A percentile compares a stretch with the other conserved stretches of the same genome.
These are phyloP conservation scores for Rotaria socialis DNA, from an alignment of 2,888 invertebrate species.

Conservation along the genomic window DNA sequence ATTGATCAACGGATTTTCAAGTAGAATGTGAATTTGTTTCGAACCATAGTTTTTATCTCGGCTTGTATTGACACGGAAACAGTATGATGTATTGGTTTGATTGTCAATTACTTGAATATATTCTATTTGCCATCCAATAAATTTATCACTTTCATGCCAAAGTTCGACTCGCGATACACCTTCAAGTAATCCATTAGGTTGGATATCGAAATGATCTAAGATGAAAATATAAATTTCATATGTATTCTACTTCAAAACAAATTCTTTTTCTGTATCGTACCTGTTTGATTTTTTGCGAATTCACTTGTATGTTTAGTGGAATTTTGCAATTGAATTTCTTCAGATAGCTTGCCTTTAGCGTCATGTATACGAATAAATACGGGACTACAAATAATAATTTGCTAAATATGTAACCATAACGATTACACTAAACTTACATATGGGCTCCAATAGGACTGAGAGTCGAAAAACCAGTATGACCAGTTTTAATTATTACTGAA, in stretches of 20 bases:
- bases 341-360: neutral
- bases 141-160: neutral
- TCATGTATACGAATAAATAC: conserved; percentile 14
- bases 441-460: neutral
- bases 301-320: neutral
- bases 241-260: too few relatives aligned
- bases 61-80: neutral
- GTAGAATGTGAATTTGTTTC: neutral
- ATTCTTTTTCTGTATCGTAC: neutral
- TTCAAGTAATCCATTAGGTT: neutral
- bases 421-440: neutral
- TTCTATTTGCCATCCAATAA: neutral
- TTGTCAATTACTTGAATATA: neutral
- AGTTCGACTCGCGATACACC: neutral
- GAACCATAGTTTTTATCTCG: neutral
- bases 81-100: neutral
- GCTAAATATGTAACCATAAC: neutral
- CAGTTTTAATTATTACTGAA: neutral
- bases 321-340: neutral
- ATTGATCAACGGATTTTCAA: neutral
- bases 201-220: conserved; percentile 21
- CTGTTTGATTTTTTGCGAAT: neutral
- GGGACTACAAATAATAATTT: neutral
- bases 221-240: neutral
- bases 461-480: neutral